These are phyloP conservation scores for Hyalella azteca DNA, from an alignment of 2,888 invertebrate species.

Conservation along the genomic window DNA sequence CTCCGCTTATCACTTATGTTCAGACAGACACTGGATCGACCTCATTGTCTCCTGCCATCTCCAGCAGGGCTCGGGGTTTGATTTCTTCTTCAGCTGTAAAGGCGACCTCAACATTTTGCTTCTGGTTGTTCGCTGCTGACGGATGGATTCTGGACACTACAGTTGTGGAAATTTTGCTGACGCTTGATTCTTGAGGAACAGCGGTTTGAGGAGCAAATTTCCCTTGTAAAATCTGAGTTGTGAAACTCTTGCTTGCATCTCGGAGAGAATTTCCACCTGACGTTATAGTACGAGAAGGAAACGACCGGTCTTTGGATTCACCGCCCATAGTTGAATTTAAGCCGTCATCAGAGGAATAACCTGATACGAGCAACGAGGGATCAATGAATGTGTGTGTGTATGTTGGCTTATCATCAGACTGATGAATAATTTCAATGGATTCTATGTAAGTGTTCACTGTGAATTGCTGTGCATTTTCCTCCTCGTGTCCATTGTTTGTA, in stretches of 20 bases:
- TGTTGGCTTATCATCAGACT: neutral
- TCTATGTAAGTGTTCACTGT: neutral
- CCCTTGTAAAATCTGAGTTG: neutral
- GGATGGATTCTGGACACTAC: conserved; percentile 29
- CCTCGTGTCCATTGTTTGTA: neutral
- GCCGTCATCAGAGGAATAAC: neutral
- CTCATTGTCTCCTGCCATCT: conserved; percentile 25
- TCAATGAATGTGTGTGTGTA: conserved; percentile 4
- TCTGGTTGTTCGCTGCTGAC: neutral
- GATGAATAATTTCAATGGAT: conserved; percentile 4
- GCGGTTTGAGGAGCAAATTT: neutral
- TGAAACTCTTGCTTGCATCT: neutral
- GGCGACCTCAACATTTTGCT: conserved; percentile 24
- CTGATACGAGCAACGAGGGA: neutral
- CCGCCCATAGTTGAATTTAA: neutral
- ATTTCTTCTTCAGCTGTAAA: conserved; percentile 24
- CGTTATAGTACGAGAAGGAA: neutral
- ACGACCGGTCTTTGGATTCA: neutral
- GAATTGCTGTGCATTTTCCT: neutral
- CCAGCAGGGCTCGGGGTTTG: conserved; percentile 29
- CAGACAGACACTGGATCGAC: conserved; percentile 29
- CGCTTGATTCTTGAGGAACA: neutral
- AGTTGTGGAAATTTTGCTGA: conserved; percentile 17
- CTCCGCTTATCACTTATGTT: too few species aligned
- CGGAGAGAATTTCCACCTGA: neutral